Conservation (phyloP, 1,140 invertebrate genomes). For the Drosophila sturtevanti region DNA sequence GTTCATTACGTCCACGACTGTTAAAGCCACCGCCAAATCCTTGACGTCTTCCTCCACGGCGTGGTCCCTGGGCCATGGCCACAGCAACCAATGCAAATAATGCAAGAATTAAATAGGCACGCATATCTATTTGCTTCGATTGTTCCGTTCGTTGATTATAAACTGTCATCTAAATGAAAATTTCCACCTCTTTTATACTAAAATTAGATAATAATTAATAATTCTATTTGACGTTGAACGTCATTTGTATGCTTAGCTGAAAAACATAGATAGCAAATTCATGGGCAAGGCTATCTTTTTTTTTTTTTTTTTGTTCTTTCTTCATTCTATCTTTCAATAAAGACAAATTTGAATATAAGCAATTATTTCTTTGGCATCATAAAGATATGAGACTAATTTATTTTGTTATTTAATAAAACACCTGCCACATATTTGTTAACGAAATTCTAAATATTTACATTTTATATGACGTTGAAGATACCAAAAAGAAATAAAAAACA, state of each 20-base stretch:
- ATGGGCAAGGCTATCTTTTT: not conserved
- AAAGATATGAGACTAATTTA: not conserved
- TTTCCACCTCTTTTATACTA: constrained; percentile 45
- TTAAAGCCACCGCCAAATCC: constrained; percentile 10
- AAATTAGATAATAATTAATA: no score
- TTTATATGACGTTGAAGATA: not conserved
- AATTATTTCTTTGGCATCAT: not conserved
- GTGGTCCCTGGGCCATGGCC: constrained; percentile 36
- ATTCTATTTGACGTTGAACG: not conserved
- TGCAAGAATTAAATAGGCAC: constrained; percentile 34
- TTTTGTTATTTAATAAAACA: not conserved
- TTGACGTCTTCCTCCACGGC: constrained; percentile 20
- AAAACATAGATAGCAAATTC: not conserved
- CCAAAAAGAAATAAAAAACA: no score
- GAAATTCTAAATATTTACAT: not conserved
- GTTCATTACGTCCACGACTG: constrained; percentile 1
- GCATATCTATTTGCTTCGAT: constrained; percentile 34
- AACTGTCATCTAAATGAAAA: constrained; percentile 3
- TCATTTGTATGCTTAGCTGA: constrained; percentile 49
- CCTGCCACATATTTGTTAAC: not conserved
- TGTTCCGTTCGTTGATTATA: constrained; percentile 2
- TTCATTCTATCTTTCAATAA: no score
- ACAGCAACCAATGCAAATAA: constrained; percentile 49
- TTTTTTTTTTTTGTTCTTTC: not conserved
- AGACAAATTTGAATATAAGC: not conserved